A percentile compares a stretch with the other conserved stretches of the same genome.
These are phyloP conservation scores for Drosophila baimaii DNA, from an alignment of 1,140 invertebrate species.

Conservation along the genomic window DNA sequence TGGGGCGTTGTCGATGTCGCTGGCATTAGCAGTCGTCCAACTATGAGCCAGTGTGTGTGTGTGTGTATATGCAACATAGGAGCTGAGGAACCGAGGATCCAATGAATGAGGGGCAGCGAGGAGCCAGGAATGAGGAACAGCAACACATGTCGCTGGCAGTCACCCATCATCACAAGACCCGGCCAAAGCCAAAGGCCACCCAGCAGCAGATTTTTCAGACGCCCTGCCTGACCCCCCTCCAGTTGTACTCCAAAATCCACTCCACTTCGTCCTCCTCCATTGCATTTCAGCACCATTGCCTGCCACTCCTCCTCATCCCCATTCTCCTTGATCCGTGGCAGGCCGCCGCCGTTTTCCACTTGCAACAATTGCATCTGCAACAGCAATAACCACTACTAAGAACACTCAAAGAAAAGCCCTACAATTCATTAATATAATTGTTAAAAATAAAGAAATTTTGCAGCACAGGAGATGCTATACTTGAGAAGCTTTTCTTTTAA, in stretches of 20 bases:
- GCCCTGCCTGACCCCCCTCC: neutral
- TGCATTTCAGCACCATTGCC: neutral
- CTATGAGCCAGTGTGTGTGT: too few relatives aligned
- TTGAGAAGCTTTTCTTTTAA: too few relatives aligned
- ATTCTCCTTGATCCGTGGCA: conserved; percentile 18
- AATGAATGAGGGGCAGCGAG: conserved; percentile 4
- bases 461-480: too few relatives aligned
- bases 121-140: conserved; percentile 31
- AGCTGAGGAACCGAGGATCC: neutral
- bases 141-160: conserved; percentile 50
- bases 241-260: conserved; percentile 29
- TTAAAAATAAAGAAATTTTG: neutral
- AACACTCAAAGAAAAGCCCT: neutral
- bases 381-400: conserved; percentile 8
- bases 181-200: conserved; percentile 31
- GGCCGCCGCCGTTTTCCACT: conserved; percentile 40
- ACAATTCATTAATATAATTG: too few relatives aligned
- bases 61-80: conserved; percentile 12
- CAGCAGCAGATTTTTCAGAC: conserved; percentile 11
- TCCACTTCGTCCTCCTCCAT: conserved; percentile 4
- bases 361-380: conserved; percentile 36
- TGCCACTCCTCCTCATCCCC: neutral
- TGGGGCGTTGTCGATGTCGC: conserved; percentile 52
- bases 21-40: conserved; percentile 33
- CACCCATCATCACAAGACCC: conserved; percentile 38